Evolutionary conservation across 2,797 vertebrate species (phyloP).

Genomic region (Hoplostethus mediterraneus): DNA sequence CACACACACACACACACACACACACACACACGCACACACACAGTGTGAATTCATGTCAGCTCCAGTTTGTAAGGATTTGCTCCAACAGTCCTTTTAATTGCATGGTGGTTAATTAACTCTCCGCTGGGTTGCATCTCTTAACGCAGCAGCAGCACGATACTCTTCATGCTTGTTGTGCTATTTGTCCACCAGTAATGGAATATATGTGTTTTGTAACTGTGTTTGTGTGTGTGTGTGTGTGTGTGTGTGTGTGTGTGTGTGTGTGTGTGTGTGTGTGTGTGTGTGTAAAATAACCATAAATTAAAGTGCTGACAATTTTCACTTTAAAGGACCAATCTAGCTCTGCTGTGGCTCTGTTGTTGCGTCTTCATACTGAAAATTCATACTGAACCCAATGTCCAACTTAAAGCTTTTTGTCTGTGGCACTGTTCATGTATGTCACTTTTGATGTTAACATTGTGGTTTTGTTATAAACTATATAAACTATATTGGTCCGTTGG

Average conservation of each 20-base stretch:
- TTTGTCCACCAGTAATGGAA: conserved; percentile 21
- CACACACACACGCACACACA: not conserved
- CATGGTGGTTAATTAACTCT: conserved; percentile 57
- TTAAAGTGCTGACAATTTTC: not conserved
- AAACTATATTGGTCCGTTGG: no score
- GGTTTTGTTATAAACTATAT: no score
- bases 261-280: not conserved
- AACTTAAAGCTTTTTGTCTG: no score
- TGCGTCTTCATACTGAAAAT: no score
- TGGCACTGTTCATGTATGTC: no score
- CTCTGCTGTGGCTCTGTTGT: not conserved
- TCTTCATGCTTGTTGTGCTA: conserved; percentile 9
- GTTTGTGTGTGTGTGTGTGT: not conserved
- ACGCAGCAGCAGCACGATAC: conserved; percentile 20
- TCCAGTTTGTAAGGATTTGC: conserved; percentile 39
- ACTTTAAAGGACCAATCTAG: not conserved
- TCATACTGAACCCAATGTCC: no score
- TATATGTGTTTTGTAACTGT: not conserved
- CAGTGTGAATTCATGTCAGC: not conserved
- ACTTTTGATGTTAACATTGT: no score
- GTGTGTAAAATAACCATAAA: no score
- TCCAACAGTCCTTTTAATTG: conserved; percentile 63
- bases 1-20: not conserved
- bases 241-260: not conserved
- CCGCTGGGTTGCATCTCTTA: conserved; percentile 34